A percentile compares a stretch with the other conserved stretches of the same genome.
These are phyloP conservation scores for Diploscapter pachys DNA, from an alignment of 1,140 invertebrate species.

Conservation along the genomic window DNA sequence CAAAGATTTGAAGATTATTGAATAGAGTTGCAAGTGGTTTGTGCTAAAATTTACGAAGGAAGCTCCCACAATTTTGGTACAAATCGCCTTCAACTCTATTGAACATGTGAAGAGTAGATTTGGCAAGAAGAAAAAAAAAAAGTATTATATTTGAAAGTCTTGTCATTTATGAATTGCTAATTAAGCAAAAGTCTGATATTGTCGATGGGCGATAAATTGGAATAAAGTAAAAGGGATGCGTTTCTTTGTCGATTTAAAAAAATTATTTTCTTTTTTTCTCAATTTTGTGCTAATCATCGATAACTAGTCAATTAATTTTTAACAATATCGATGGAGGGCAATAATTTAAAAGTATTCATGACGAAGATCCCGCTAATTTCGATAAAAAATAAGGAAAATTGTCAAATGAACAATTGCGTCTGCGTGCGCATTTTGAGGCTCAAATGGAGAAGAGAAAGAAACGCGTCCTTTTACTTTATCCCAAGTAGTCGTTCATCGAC, in stretches of 20 bases:
- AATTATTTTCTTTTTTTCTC: too few species aligned
- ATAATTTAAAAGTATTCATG: too few species aligned
- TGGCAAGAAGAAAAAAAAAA: constrained; percentile 11
- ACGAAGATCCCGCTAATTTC: too few species aligned
- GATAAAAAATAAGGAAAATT: too few species aligned
- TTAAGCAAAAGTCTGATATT: neutral
- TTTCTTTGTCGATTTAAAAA: neutral
- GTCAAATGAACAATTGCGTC: too few species aligned
- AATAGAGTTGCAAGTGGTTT: neutral
- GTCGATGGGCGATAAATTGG: neutral
- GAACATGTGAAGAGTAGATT: neutral
- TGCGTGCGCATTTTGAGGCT: too few species aligned
- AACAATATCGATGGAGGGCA: too few species aligned
- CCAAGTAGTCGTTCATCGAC: too few species aligned
- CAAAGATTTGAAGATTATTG: neutral
- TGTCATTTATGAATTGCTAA: neutral
- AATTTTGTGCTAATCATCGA: too few species aligned
- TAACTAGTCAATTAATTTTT: too few species aligned
- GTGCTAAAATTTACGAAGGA: neutral
- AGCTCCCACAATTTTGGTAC: neutral
- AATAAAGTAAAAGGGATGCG: neutral
- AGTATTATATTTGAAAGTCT: neutral
- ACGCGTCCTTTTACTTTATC: too few species aligned
- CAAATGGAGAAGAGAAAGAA: too few species aligned
- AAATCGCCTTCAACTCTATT: neutral